Percentiles rank a stretch among this genome's conserved stretches.
These are phyloP conservation scores for Sogatella furcifera DNA, from an alignment of 1,140 invertebrate species.

Conservation along the genomic window DNA sequence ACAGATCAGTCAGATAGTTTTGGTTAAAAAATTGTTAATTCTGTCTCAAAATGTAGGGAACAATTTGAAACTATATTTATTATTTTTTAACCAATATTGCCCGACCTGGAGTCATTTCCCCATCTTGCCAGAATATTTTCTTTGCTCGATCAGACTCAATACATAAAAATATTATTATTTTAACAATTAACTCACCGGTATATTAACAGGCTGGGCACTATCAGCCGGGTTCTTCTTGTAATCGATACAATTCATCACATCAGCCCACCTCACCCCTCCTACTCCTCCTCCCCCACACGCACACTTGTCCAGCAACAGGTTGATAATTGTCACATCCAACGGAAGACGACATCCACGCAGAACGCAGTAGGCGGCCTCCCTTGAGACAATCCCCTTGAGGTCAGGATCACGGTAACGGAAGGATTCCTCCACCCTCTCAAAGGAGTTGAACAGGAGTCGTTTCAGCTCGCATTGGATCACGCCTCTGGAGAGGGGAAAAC, in stretches of 20 bases:
- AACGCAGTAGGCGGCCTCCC: constrained; percentile 44
- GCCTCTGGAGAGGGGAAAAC: constrained; percentile 28
- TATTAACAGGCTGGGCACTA: constrained; percentile 12
- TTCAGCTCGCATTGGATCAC: constrained; percentile 56
- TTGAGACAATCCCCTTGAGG: constrained; percentile 41
- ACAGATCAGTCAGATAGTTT: no score
- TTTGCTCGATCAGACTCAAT: no score
- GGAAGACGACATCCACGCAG: constrained; percentile 53
- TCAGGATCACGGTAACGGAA: constrained; percentile 48
- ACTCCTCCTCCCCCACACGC: not conserved
- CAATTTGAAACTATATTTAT: no score
- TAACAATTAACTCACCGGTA: constrained; percentile 16
- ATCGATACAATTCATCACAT: constrained; percentile 19
- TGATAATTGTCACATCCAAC: constrained; percentile 49
- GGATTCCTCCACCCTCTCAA: constrained; percentile 50
- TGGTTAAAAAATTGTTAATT: no score
- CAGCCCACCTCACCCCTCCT: constrained; percentile 9
- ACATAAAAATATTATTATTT: no score
- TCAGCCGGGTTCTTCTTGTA: constrained; percentile 17
- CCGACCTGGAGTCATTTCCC: no score
- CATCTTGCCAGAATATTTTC: not conserved
- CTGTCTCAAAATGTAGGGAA: no score
- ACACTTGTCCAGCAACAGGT: constrained; percentile 57
- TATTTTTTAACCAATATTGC: no score
- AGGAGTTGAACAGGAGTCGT: constrained; percentile 54